Evolutionary conservation across 1,140 invertebrate species (phyloP).

Genomic region (Micrasema minimum): DNA sequence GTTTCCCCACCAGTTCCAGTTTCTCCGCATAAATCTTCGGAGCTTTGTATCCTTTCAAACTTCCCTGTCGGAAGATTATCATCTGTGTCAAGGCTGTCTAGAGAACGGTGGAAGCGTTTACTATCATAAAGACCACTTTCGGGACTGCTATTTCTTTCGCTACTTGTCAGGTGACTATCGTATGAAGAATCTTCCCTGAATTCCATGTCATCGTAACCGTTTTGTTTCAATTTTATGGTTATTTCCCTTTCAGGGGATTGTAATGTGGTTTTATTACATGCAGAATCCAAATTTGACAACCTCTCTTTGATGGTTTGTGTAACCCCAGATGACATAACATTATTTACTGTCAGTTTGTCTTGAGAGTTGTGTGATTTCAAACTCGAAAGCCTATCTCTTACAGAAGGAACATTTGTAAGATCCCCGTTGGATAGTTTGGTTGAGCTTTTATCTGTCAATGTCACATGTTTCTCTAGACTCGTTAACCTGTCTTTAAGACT

Average conservation of each 20-base stretch:
- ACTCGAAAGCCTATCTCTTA: constrained; percentile 69
- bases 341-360: constrained; percentile 58
- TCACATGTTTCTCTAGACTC: constrained; percentile 71
- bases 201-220: constrained; percentile 57
- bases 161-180: constrained; percentile 43
- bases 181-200: constrained; percentile 52
- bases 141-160: constrained; percentile 41
- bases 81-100: constrained; percentile 73
- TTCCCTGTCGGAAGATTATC: constrained; percentile 66
- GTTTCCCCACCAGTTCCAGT: constrained; percentile 70
- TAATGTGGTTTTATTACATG: constrained; percentile 65
- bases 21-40: constrained; percentile 71
- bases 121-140: constrained; percentile 47
- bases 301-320: constrained; percentile 69
- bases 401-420: constrained; percentile 61
- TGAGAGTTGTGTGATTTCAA: constrained; percentile 68
- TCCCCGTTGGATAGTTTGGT: constrained; percentile 66
- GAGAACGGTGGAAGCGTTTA: constrained; percentile 70
- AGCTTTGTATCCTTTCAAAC: constrained; percentile 74
- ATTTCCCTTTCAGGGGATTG: constrained; percentile 63
- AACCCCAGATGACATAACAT: constrained; percentile 40
- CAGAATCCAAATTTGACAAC: constrained; percentile 66
- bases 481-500: constrained; percentile 73
- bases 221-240: constrained; percentile 39
- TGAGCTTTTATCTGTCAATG: constrained; percentile 64